Evolutionary conservation across 2,113 vertebrate species (phyloP).

Genomic region (Mionectes macconnelli): DNA sequence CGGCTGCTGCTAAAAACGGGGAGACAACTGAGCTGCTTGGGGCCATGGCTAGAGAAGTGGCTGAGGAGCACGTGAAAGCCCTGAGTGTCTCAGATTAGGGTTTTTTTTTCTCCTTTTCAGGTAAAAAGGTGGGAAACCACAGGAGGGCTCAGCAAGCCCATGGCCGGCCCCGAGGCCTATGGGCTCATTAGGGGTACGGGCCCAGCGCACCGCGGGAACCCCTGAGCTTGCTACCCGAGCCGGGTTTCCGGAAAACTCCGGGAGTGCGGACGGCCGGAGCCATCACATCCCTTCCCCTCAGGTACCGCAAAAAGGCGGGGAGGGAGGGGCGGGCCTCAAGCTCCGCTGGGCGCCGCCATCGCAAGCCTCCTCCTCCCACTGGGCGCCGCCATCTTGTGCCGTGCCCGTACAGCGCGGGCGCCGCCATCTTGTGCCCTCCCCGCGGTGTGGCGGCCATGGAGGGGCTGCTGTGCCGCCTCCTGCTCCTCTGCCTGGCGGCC

Average conservation of each 20-base stretch:
- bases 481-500: conserved; percentile 55
- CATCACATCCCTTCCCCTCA: neutral
- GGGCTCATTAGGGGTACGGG: fast-evolving
- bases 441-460: conserved; percentile 64
- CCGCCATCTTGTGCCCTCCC: conserved; percentile 41
- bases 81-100: fast-evolving
- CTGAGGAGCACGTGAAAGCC: neutral
- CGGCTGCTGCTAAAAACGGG: fast-evolving
- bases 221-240: neutral
- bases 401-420: conserved; percentile 5
- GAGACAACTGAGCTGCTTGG: neutral
- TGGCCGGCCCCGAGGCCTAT: neutral
- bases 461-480: neutral
- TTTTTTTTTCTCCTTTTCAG: neutral
- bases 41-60: fast-evolving
- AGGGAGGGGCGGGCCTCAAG: neutral
- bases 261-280: too few relatives aligned
- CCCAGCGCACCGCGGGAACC: fast-evolving
- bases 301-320: neutral
- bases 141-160: too few relatives aligned
- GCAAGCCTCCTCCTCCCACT: neutral
- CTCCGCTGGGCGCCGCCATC: conserved; percentile 50
- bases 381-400: conserved; percentile 47
- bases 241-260: too few relatives aligned
- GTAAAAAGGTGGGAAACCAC: neutral